Evolutionary conservation across 1,140 invertebrate genomes (phyloP), one percentile per base, ranked within the genome.

Genomic region (Diabrotica undecimpunctata): DNA sequence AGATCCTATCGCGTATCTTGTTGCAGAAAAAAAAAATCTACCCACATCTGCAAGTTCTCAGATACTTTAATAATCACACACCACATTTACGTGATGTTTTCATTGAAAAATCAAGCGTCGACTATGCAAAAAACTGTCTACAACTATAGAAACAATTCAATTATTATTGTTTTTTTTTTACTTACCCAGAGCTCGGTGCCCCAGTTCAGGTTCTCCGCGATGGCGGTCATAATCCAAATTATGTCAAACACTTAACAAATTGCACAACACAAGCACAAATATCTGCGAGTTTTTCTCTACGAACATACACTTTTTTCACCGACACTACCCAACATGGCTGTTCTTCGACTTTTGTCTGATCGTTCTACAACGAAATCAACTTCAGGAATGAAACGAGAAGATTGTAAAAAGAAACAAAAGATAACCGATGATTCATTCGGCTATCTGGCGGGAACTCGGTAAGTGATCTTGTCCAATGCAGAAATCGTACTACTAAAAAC

Each of bases 121-220:
- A 2, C 1, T 25, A 4, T 25, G 25, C 25, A 25, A 25, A 46
- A 46, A 46, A 46, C 41, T 3, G 41, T 46, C 3, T 46, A n/a
- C 3, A 10, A 10, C 41, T 46, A 46, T 46, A 46, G 41, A 46
- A 46, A 46, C 41, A 8, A 10, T 10, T 46, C 41, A 46, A 46
- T 46, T 10, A 46, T 10, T 10, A 46, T 46, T n/a, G 8, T 46
- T 25, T 25, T 46, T 46, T 41, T 46, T 46, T 58, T 25, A 83
- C 83, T 84, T 75, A 85, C 83, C 83, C 83, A 85, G 74, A 85
- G 79, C 76, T 85, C 83, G 70, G 79, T 84, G 72, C 83, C 83
- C 83, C 83, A 85, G 80, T 83, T 85, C 81, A 83, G 83, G 76
- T 77, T 83, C 76, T 77, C 71, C 50, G 68, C 72, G 68, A 72